phyloP scores from a whole-genome alignment of 2,113 vertebrate genomes.

The Riparia riparia region DNA sequence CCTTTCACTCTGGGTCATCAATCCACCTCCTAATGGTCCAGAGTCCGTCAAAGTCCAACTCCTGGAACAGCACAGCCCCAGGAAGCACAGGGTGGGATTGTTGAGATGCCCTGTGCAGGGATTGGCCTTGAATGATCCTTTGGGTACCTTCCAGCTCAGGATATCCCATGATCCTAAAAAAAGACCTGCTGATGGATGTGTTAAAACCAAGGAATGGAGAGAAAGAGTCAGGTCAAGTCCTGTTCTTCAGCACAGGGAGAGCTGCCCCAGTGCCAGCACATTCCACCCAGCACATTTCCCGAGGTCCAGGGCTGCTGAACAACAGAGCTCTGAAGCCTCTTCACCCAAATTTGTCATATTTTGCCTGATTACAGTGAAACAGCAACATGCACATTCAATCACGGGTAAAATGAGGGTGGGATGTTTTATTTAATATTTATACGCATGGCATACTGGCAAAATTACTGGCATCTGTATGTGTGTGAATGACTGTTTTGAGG shows the following conservation, averaged over 20 bases:
- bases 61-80: not conserved
- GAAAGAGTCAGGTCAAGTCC: not conserved
- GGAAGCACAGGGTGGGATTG: not conserved
- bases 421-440: constrained; percentile 74
- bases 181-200: not conserved
- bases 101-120: not conserved
- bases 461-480: constrained; percentile 78
- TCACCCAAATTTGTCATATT: not conserved
- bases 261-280: not conserved
- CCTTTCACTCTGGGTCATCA: not conserved
- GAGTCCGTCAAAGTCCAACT: not conserved
- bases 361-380: constrained; percentile 15
- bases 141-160: not conserved
- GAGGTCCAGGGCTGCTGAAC: not conserved
- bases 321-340: not conserved
- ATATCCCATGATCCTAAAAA: not conserved
- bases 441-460: constrained; percentile 74
- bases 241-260: not conserved
- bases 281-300: not conserved
- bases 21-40: not conserved
- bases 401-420: constrained; percentile 74
- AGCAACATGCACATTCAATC: constrained; percentile 73
- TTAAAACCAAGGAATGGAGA: not conserved
- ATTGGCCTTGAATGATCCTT: not conserved
- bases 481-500: constrained; percentile 76